Conservation (phyloP, 1,140 invertebrate species). For the Drosophila rhopaloa region DNA sequence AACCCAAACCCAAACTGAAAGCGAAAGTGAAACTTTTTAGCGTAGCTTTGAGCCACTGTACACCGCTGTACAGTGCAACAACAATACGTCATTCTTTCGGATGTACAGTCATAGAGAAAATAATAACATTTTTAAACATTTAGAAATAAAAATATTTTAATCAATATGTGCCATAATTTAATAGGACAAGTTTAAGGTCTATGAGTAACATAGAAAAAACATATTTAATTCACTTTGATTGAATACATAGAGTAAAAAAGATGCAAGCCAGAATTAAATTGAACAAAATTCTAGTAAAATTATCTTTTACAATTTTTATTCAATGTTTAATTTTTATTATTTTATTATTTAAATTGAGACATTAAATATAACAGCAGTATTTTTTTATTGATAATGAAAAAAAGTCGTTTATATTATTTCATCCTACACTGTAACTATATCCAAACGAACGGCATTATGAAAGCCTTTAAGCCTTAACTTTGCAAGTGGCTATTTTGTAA, state of each 20-base stretch:
- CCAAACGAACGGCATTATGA: conserved; percentile 45
- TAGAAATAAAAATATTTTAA: too few species aligned
- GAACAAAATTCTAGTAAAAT: background rate
- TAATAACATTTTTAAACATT: background rate
- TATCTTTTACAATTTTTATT: background rate
- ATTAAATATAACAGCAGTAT: too few species aligned
- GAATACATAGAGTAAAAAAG: too few species aligned
- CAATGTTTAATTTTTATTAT: background rate
- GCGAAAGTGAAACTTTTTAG: conserved; percentile 83
- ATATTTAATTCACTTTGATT: too few species aligned
- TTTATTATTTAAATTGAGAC: background rate
- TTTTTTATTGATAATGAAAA: too few species aligned
- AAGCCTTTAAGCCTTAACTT: conserved; percentile 52
- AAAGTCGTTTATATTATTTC: background rate
- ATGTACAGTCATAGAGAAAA: conserved; percentile 10
- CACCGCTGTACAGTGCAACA: conserved; percentile 36
- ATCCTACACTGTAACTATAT: conserved; percentile 5
- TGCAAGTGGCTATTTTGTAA: conserved; percentile 66
- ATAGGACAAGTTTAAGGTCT: too few species aligned
- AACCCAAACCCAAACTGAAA: conserved; percentile 66
- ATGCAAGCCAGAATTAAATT: background rate
- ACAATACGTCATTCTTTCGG: conserved; percentile 51
- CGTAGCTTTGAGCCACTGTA: conserved; percentile 69
- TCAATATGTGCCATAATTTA: too few species aligned
- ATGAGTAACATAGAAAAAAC: too few species aligned